A percentile compares a stretch with the other conserved stretches of the same genome.
phyloP scores from a whole-genome alignment of 2,888 invertebrate genomes.

The Chouioia cunea region DNA sequence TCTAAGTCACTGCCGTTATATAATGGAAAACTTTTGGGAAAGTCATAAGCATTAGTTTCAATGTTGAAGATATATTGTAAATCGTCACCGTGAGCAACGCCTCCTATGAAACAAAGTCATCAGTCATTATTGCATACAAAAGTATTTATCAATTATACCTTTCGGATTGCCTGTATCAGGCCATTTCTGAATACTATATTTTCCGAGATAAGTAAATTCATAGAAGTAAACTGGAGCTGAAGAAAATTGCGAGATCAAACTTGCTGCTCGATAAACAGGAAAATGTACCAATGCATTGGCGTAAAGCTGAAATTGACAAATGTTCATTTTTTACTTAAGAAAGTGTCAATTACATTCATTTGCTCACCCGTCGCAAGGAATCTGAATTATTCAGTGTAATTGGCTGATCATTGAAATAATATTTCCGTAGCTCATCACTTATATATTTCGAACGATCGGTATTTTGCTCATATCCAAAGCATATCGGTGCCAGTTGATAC shows the following conservation, averaged over 20 bases:
- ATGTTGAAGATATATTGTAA: conserved; percentile 68
- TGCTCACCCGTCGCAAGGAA: conserved; percentile 65
- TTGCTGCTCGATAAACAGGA: conserved; percentile 55
- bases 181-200: conserved; percentile 72
- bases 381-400: conserved; percentile 64
- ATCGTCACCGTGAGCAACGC: conserved; percentile 70
- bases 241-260: conserved; percentile 72
- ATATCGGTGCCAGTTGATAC: conserved; percentile 74
- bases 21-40: conserved; percentile 64
- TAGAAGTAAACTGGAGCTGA: conserved; percentile 74
- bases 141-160: conserved; percentile 70
- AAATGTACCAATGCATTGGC: conserved; percentile 73
- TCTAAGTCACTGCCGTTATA: conserved; percentile 66
- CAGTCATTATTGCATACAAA: conserved; percentile 66
- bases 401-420: conserved; percentile 68
- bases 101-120: conserved; percentile 50
- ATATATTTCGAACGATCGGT: conserved; percentile 70
- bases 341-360: neutral
- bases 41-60: conserved; percentile 47
- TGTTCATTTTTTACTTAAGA: neutral
- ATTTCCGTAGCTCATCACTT: conserved; percentile 69
- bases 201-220: conserved; percentile 74
- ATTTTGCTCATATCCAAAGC: conserved; percentile 73
- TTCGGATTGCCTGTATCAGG: conserved; percentile 68
- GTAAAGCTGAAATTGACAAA: conserved; percentile 67